phyloP scores from a whole-genome alignment of 2,113 vertebrate genomes.

The Crotalus viridis region DNA sequence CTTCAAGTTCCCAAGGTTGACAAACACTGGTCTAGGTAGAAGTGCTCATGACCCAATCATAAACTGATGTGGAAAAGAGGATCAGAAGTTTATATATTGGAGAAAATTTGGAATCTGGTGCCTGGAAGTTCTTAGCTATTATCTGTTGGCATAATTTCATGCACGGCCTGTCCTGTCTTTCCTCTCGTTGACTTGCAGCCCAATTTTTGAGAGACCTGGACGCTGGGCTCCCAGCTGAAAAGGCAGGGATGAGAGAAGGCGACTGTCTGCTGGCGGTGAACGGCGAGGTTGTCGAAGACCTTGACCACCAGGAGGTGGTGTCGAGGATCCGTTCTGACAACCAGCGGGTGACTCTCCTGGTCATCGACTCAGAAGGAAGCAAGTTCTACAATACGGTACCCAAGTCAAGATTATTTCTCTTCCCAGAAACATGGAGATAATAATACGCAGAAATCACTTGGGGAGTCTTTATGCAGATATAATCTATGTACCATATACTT shows the following conservation, averaged over 20 bases:
- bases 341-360: constrained; percentile 71
- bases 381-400: constrained; percentile 81
- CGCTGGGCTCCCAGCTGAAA: constrained; percentile 79
- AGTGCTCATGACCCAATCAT: not conserved
- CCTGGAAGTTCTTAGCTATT: not conserved
- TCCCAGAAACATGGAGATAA: not conserved
- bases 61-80: not conserved
- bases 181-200: constrained; percentile 60
- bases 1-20: not conserved
- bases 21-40: not conserved
- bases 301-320: constrained; percentile 83
- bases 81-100: not conserved
- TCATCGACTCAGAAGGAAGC: constrained; percentile 75
- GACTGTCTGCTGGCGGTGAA: constrained; percentile 89
- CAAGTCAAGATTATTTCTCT: not conserved
- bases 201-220: constrained; percentile 89
- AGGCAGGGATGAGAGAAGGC: constrained; percentile 85
- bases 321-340: constrained; percentile 73
- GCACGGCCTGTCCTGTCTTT: not conserved
- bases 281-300: constrained; percentile 76
- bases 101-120: not conserved
- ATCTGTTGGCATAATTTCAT: not conserved
- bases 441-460: not conserved
- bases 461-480: not conserved
- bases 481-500: not conserved